These are phyloP conservation scores for Alitta virens DNA, from an alignment of 2,888 invertebrate species.

Conservation along the genomic window DNA sequence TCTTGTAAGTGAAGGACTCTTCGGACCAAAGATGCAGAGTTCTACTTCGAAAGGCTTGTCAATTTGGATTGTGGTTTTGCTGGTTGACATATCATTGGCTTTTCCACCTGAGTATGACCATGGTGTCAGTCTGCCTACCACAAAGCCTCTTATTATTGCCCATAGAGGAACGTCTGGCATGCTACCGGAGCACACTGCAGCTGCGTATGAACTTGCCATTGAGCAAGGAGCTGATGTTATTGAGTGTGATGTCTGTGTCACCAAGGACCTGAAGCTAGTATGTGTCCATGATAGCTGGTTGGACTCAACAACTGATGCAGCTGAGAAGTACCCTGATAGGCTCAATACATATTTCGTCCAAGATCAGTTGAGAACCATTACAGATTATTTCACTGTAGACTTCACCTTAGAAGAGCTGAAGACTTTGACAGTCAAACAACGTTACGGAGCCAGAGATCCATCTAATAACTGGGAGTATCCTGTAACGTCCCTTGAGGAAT, in stretches of 20 bases:
- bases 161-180: constrained; percentile 33
- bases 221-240: constrained; percentile 33
- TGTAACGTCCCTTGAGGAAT: constrained; percentile 27
- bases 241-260: constrained; percentile 31
- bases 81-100: no score
- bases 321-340: constrained; percentile 12
- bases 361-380: background rate
- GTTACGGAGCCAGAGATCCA: constrained; percentile 20
- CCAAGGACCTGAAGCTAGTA: constrained; percentile 26
- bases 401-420: constrained; percentile 30
- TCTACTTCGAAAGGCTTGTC: no score
- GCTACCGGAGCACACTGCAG: constrained; percentile 32
- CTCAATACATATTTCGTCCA: constrained; percentile 18
- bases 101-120: constrained; percentile 3
- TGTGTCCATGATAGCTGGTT: constrained; percentile 31
- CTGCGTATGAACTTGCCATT: constrained; percentile 26
- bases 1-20: no score
- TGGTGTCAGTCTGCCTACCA: constrained; percentile 17
- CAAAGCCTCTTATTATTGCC: constrained; percentile 30
- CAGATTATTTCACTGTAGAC: constrained; percentile 30
- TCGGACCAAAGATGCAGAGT: no score
- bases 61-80: no score
- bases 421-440: constrained; percentile 22
- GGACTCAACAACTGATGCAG: constrained; percentile 26
- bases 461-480: constrained; percentile 15